These are phyloP conservation scores for Microplitis manilae DNA, from an alignment of 2,888 invertebrate genomes.

Conservation along the genomic window DNA sequence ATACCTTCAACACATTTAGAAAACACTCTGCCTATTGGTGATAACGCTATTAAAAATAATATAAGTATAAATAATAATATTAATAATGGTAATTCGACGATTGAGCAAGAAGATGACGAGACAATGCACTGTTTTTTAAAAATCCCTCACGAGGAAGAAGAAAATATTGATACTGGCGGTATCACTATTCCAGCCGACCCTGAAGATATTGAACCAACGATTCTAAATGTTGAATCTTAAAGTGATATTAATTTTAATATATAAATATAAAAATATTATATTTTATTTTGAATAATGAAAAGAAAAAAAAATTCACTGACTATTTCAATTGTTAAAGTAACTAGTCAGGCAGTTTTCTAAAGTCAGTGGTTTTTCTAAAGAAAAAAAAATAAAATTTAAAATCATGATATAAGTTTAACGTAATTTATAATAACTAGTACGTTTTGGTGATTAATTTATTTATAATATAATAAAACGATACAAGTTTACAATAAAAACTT, in stretches of 20 bases:
- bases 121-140: conserved; percentile 69
- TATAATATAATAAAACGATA: conserved; percentile 58
- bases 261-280: conserved; percentile 24
- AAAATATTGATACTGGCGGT: conserved; percentile 74
- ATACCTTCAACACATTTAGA: conserved; percentile 67
- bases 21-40: conserved; percentile 59
- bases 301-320: conserved; percentile 26
- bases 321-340: conserved; percentile 42
- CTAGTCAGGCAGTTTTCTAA: conserved; percentile 57
- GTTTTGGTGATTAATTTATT: conserved; percentile 60
- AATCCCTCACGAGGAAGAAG: conserved; percentile 69
- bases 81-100: conserved; percentile 51
- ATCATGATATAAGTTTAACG: conserved; percentile 11
- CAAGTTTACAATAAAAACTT: conserved; percentile 62
- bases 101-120: conserved; percentile 72
- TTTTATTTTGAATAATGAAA: conserved; percentile 4
- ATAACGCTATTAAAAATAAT: conserved; percentile 50
- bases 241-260: conserved; percentile 23
- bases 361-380: background rate
- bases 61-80: conserved; percentile 49
- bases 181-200: conserved; percentile 75
- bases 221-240: conserved; percentile 55
- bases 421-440: conserved; percentile 30
- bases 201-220: conserved; percentile 54
- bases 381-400: conserved; percentile 17